Evolutionary conservation across 2,113 vertebrate genomes (phyloP).

Genomic region (Gymnarchus niloticus): DNA sequence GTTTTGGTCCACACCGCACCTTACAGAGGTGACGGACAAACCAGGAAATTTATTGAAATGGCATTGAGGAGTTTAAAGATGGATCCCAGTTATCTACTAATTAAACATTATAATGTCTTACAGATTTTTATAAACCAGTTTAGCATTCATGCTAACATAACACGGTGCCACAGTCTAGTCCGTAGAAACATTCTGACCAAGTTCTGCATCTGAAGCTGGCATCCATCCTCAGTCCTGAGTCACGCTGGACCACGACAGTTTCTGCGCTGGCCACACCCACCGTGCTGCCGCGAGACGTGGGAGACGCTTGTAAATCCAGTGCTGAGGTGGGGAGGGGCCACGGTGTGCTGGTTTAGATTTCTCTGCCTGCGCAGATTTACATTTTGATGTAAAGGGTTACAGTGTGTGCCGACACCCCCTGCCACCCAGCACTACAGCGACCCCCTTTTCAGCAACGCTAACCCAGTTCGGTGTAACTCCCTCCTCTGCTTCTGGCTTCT

Average conservation of each 20-base stretch:
- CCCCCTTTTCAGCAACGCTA: not conserved
- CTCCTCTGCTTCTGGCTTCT: not conserved
- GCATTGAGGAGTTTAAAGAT: constrained; percentile 30
- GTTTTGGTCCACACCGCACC: constrained; percentile 1
- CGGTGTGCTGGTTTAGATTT: not conserved
- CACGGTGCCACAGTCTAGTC: too few relatives aligned
- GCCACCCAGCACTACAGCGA: not conserved
- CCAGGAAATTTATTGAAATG: constrained; percentile 35
- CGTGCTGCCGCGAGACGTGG: not conserved
- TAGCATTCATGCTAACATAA: not conserved
- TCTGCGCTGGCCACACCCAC: too few relatives aligned
- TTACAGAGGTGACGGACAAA: constrained; percentile 25
- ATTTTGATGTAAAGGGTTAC: too few relatives aligned
- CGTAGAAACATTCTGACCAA: not conserved
- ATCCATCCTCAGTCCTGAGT: not conserved
- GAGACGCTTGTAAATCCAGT: not conserved
- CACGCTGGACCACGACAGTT: not conserved
- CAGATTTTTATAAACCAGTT: not conserved
- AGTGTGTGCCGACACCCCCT: not conserved
- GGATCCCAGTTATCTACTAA: not conserved
- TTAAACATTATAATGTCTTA: not conserved
- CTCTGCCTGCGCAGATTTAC: too few relatives aligned
- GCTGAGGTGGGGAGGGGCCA: not conserved
- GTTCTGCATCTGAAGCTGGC: too few relatives aligned
- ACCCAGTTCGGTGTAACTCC: not conserved